Evolutionary conservation across 2,888 invertebrate species (phyloP), one percentile per base, ranked within the genome.

Genomic region (Papilio gigon): DNA sequence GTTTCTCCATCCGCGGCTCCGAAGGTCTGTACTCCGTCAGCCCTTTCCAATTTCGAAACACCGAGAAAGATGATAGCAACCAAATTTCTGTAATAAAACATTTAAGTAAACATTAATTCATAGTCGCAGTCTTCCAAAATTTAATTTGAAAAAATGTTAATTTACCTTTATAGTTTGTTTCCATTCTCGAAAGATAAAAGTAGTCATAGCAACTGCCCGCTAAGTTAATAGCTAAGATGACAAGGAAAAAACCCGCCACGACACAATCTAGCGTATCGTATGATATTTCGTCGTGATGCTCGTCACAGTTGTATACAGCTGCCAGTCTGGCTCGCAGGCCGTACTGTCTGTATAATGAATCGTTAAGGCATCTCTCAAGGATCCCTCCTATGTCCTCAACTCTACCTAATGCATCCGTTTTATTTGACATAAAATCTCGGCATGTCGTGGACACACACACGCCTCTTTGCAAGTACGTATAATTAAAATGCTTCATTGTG

Each of bases 351-450:
- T 58, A 73, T 9, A 78, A 53, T 0, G 77, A 73, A 4, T 79
- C 68, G 64, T 88, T 87, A 0, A 85, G 72, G 81, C 88, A 87
- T 79, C 65, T 78, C 74, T 80, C 83, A 78, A 88, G 71, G 63
- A 70, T 47, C 37, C 3, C 1, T 9, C 44, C 17, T 58, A 72
- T 63, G 53, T 70, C 72, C 65, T 4, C 27, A 25, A n/a, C 47
- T 17, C 11, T 22, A 17, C 22, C 35, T 40, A 71, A 12, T 6
- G 14, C 42, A 17, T 63, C 35, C 3, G 40, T 64, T 9, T 35
- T 42, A 12, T n/a, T 35, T 30, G 25, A 14, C 17, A 68, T 47
- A 35, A 65, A 71, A 3, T 65, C 22, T 30, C 53, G 12, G 22
- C 70, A 70, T 17, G 63, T 61, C 22, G 50, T 70, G 1, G 63